Conservation (phyloP, 2,888 invertebrate genomes). For the Argyra leucocephala region DNA sequence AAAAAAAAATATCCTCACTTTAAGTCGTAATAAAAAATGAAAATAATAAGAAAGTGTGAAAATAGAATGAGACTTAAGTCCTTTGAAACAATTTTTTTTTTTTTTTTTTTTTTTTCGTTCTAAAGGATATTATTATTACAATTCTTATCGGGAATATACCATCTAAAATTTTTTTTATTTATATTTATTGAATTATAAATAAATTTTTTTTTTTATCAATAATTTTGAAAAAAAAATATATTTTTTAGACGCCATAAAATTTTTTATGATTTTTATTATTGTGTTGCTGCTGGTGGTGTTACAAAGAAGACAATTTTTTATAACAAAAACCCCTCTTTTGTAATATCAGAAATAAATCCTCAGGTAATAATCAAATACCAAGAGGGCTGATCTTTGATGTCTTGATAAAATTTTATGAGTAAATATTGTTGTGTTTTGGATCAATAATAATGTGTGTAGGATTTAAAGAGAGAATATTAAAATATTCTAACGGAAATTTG, state of each 20-base stretch:
- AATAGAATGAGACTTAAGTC: no score
- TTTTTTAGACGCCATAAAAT: constrained; percentile 2
- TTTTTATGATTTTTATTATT: no score
- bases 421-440: neutral
- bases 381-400: neutral
- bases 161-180: neutral
- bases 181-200: neutral
- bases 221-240: neutral
- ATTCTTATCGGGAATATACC: neutral
- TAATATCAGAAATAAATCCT: neutral
- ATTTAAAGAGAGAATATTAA: no score
- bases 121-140: constrained; percentile 3
- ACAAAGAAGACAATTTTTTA: neutral
- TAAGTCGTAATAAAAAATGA: neutral
- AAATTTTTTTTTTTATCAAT: neutral
- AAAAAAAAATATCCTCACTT: neutral
- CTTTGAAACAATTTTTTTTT: no score
- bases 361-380: neutral
- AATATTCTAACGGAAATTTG: no score
- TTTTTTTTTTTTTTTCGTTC: no score
- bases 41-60: neutral
- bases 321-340: neutral
- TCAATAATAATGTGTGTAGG: no score
- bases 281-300: no score
- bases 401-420: neutral